Percentiles rank a stretch among this genome's conserved stretches.
Evolutionary conservation across 2,113 vertebrate genomes (phyloP).

Genomic region (Pollachius pollachius): DNA sequence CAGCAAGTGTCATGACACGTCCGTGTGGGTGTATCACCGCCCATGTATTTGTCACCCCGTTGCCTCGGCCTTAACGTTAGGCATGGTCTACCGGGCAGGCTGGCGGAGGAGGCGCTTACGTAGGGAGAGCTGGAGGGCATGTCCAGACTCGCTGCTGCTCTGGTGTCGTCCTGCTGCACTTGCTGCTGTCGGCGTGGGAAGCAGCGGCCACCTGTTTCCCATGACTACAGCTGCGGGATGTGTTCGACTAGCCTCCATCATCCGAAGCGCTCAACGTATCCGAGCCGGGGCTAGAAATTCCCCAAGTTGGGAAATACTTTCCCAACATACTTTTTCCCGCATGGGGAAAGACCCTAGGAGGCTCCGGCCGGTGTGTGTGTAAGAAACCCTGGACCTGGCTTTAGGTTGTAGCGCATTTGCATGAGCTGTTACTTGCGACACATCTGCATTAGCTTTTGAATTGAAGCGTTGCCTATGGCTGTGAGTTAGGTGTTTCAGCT

Average conservation of each 20-base stretch:
- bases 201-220: slow-evolving; percentile 86
- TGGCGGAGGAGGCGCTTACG: neutral
- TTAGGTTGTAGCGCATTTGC: too few species aligned
- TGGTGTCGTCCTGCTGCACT: slow-evolving; percentile 56
- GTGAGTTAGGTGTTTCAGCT: slow-evolving; percentile 41
- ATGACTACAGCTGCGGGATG: slow-evolving; percentile 81
- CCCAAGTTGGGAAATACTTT: too few species aligned
- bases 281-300: too few species aligned
- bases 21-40: neutral
- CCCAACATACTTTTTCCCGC: neutral
- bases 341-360: neutral
- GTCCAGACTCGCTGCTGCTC: slow-evolving; percentile 78
- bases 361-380: neutral
- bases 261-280: slow-evolving; percentile 43
- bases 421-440: neutral
- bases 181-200: slow-evolving; percentile 91
- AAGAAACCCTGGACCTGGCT: neutral
- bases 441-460: slow-evolving; percentile 15
- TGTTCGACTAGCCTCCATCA: slow-evolving; percentile 32
- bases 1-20: neutral
- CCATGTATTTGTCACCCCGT: slow-evolving; percentile 32
- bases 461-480: slow-evolving; percentile 57
- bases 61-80: slow-evolving; percentile 27
- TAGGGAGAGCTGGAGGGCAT: slow-evolving; percentile 72
- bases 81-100: slow-evolving; percentile 26